Evolutionary conservation across 1,140 invertebrate genomes (phyloP).

Genomic region (Lasaia peninsularis): DNA sequence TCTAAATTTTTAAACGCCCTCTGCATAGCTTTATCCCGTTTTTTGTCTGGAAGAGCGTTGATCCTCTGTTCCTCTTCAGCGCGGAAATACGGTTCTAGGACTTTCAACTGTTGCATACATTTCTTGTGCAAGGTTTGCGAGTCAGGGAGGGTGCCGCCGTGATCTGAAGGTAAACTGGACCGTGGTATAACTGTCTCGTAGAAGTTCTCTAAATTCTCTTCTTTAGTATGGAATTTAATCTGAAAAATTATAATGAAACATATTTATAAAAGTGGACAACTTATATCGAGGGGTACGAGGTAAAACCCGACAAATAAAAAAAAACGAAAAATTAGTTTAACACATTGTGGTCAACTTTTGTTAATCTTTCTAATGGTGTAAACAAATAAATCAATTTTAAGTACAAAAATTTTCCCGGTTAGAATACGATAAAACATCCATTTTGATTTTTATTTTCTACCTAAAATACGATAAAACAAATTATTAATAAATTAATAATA

Average conservation of each 20-base stretch:
- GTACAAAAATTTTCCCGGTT: too few species aligned
- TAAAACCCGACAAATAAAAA: too few species aligned
- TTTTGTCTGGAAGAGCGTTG: constrained; percentile 54
- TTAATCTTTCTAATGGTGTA: too few species aligned
- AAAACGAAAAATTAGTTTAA: too few species aligned
- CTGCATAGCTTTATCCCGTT: constrained; percentile 56
- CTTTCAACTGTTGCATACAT: constrained; percentile 52
- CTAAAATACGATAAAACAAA: too few species aligned
- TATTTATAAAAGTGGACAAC: neutral
- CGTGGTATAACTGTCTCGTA: constrained; percentile 61
- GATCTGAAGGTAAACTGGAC: constrained; percentile 54
- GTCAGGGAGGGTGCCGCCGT: constrained; percentile 60
- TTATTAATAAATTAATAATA: neutral
- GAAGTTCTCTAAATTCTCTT: constrained; percentile 60
- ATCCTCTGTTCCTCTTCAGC: constrained; percentile 60
- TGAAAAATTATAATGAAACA: constrained; percentile 31
- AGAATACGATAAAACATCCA: neutral
- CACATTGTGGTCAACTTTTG: too few species aligned
- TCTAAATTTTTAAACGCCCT: constrained; percentile 62
- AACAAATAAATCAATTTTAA: too few species aligned
- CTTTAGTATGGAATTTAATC: constrained; percentile 68
- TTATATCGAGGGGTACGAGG: too few species aligned
- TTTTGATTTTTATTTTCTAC: neutral
- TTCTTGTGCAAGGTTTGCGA: constrained; percentile 59
- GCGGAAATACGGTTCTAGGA: constrained; percentile 58